These are phyloP conservation scores for Aeoliscus strigatus DNA, from an alignment of 2,797 vertebrate genomes.

Conservation along the genomic window DNA sequence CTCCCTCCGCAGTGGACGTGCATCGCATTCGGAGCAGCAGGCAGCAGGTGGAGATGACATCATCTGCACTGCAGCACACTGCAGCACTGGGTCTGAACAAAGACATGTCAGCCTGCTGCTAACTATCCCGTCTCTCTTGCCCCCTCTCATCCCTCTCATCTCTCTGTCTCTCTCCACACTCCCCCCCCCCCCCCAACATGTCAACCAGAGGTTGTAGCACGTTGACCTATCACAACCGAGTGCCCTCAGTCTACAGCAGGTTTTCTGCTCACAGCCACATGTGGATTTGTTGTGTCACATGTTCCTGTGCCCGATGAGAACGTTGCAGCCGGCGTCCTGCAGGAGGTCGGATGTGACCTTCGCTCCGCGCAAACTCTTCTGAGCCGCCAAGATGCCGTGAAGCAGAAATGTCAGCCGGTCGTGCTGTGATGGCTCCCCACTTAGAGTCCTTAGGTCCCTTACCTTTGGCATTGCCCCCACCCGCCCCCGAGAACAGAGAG, in stretches of 20 bases:
- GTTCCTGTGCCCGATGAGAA: too few relatives aligned
- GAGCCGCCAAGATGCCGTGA: slow-evolving; percentile 44
- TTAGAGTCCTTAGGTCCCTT: slow-evolving; percentile 45
- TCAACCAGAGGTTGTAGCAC: slow-evolving; percentile 31
- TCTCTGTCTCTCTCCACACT: slow-evolving; percentile 24
- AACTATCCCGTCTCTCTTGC: slow-evolving; percentile 49
- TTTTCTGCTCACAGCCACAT: too few relatives aligned
- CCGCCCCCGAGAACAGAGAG: slow-evolving; percentile 16
- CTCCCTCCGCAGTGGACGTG: slow-evolving; percentile 80
- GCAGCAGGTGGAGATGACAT: slow-evolving; percentile 79
- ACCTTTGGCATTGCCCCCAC: slow-evolving; percentile 36
- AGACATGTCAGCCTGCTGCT: slow-evolving; percentile 78
- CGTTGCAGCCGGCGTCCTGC: too few relatives aligned
- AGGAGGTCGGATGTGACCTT: too few relatives aligned
- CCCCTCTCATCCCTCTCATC: slow-evolving; percentile 18
- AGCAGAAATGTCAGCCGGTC: slow-evolving; percentile 63
- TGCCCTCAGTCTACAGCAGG: slow-evolving; percentile 22
- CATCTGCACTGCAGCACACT: slow-evolving; percentile 89
- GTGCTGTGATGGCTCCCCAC: slow-evolving; percentile 55
- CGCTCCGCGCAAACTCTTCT: too few relatives aligned
- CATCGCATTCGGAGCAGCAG: slow-evolving; percentile 77
- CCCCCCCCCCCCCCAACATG: slow-evolving; percentile 15
- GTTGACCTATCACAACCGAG: slow-evolving; percentile 41
- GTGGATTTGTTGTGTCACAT: too few relatives aligned
- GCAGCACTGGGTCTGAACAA: slow-evolving; percentile 83